Percentiles rank a stretch among this genome's conserved stretches.
Conservation (phyloP, 2,888 invertebrate species). For the Frankliniella fusca region DNA sequence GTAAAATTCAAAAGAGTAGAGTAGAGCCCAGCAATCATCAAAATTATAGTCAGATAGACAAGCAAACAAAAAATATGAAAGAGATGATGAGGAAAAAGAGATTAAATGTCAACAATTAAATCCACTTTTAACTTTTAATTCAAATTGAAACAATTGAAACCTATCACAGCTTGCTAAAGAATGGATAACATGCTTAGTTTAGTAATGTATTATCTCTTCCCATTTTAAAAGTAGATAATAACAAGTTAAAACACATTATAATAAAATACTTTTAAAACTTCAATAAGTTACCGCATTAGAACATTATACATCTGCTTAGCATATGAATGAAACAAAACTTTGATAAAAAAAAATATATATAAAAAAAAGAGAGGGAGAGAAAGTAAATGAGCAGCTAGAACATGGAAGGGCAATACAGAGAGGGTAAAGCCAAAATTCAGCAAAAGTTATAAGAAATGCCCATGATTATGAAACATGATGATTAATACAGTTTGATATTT, state of each 20-base stretch:
- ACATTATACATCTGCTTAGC: not conserved
- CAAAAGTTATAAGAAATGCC: not conserved
- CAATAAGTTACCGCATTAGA: not conserved
- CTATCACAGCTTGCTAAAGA: slow-evolving; percentile 20
- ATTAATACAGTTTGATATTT: not conserved
- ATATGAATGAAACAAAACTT: not conserved
- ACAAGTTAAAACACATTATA: slow-evolving; percentile 7
- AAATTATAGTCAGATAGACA: not conserved
- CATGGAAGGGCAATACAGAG: not conserved
- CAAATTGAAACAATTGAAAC: slow-evolving; percentile 2
- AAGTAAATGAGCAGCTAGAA: not conserved
- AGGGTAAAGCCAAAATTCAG: not conserved
- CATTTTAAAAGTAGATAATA: slow-evolving; percentile 7
- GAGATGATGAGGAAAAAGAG: not conserved
- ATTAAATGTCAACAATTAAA: not conserved
- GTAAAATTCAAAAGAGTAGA: not conserved
- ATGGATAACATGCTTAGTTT: slow-evolving; percentile 12
- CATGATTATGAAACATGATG: not conserved
- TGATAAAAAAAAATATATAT: not conserved
- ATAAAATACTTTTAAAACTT: slow-evolving; percentile 3
- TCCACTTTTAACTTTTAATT: not conserved
- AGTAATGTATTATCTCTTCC: not conserved
- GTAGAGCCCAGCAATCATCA: not conserved
- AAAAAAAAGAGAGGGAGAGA: not conserved
- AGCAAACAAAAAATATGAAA: not conserved